Conservation (phyloP, 2,888 invertebrate species). For the Agrochola circellaris region DNA sequence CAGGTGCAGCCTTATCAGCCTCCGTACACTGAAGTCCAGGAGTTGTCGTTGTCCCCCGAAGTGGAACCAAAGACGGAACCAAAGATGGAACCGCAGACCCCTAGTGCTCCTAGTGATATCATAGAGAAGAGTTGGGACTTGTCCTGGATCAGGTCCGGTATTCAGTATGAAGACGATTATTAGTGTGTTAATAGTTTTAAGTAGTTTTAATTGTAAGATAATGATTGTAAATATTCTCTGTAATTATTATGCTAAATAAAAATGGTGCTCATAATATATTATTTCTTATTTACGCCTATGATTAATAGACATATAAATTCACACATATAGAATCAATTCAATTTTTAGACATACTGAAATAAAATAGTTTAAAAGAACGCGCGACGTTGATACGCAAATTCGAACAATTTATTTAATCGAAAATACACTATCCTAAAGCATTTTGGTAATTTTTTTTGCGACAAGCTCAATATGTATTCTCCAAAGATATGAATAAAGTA, state of each 20-base stretch:
- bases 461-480: not conserved
- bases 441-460: not conserved
- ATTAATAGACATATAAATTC: not conserved
- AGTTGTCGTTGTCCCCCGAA: conserved; percentile 59
- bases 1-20: conserved; percentile 68
- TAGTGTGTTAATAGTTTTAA: conserved; percentile 35
- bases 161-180: conserved; percentile 75
- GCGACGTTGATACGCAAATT: not conserved
- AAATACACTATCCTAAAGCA: not conserved
- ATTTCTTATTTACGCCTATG: not conserved
- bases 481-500: not conserved
- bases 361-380: not conserved
- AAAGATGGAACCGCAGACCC: conserved; percentile 41
- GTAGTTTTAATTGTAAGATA: conserved; percentile 6
- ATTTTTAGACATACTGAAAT: not conserved
- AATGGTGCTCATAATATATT: conserved; percentile 10
- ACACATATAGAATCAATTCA: not conserved
- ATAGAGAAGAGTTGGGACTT: conserved; percentile 76
- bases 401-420: too few relatives aligned
- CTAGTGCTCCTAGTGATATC: conserved; percentile 57
- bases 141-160: conserved; percentile 78
- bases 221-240: conserved; percentile 39
- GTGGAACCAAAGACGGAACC: conserved; percentile 36
- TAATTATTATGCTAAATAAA: conserved; percentile 21
- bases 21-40: conserved; percentile 62